phyloP scores from a whole-genome alignment of 23 tunicate genomes.

The Diplosoma virens region DNA sequence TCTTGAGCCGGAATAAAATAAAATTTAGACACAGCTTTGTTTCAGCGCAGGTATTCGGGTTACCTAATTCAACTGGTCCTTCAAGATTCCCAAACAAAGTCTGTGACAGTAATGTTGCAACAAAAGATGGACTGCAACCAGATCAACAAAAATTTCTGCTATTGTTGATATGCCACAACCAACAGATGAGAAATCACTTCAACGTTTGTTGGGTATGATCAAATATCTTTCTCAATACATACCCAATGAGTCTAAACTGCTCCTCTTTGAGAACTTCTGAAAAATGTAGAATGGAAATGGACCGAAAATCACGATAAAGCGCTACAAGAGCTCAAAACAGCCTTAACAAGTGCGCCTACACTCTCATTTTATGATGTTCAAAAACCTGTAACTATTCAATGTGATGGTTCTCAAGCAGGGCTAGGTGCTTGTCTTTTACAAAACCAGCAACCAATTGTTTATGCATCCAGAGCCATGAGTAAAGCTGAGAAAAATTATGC shows the following conservation, averaged over 20 bases:
- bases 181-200: not conserved
- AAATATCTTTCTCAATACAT: conserved; percentile 23
- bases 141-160: conserved; percentile 20
- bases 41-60: too few relatives aligned
- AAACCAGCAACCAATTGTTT: conserved; percentile 29
- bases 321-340: not conserved
- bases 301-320: conserved; percentile 5
- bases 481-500: conserved; percentile 34
- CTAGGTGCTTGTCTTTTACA: conserved; percentile 33
- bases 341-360: not conserved
- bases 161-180: conserved; percentile 40
- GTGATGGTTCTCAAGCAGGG: conserved; percentile 35
- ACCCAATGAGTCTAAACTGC: conserved; percentile 36
- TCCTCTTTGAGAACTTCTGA: conserved; percentile 28
- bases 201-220: conserved; percentile 40
- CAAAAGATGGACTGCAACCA: conserved; percentile 37
- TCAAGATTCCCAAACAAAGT: too few relatives aligned
- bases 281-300: conserved; percentile 18
- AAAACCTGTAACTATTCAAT: conserved; percentile 22
- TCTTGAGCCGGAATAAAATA: too few relatives aligned
- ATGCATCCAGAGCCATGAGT: conserved; percentile 22
- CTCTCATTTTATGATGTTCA: conserved; percentile 23
- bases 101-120: too few relatives aligned
- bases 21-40: too few relatives aligned
- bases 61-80: too few relatives aligned